phyloP scores from a whole-genome alignment of 1,140 invertebrate species.

The Drosophila lowei region DNA sequence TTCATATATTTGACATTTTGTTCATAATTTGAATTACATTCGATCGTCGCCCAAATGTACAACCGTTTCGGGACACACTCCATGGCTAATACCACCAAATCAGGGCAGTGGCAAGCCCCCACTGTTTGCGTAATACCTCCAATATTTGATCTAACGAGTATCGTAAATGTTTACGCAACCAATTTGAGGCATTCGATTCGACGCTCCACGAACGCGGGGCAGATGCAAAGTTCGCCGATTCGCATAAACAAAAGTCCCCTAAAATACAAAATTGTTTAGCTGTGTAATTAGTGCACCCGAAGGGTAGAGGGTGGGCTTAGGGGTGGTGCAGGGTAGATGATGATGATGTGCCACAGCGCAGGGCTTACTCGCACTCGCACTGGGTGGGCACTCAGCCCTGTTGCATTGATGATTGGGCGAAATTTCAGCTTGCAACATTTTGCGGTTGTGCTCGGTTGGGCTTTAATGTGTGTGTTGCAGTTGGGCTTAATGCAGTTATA shows the following conservation, averaged over 20 bases:
- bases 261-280: constrained; percentile 64
- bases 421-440: constrained; percentile 33
- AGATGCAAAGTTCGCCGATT: constrained; percentile 33
- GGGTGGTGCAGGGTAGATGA: neutral
- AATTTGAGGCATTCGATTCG: constrained; percentile 46
- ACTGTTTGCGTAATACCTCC: neutral
- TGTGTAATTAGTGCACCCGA: constrained; percentile 66
- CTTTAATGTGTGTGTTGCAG: neutral
- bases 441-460: constrained; percentile 1
- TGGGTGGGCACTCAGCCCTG: constrained; percentile 1
- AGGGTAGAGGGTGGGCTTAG: neutral
- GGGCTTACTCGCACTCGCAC: neutral
- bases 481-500: constrained; percentile 27
- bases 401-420: constrained; percentile 34
- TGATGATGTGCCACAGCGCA: neutral
- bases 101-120: neutral
- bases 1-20: too few species aligned
- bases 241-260: constrained; percentile 53
- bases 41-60: too few species aligned
- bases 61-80: too few species aligned
- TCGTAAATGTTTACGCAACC: constrained; percentile 51
- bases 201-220: constrained; percentile 7
- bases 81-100: too few species aligned
- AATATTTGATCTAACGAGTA: constrained; percentile 6
- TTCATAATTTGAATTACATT: too few species aligned